phyloP scores from a whole-genome alignment of 1,140 invertebrate species.

The Psix sp. region DNA sequence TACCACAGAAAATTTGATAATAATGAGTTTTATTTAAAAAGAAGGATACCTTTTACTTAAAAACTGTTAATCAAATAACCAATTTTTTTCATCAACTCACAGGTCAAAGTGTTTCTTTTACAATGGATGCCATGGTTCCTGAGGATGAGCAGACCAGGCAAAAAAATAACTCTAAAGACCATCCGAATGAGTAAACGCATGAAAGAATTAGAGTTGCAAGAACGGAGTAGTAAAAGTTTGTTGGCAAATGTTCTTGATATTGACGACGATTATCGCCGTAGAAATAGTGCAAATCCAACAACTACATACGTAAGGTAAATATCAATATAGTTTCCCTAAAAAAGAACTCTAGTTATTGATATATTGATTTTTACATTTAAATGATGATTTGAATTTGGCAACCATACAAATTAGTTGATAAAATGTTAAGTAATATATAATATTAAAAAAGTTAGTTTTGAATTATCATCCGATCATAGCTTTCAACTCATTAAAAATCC shows the following conservation, averaged over 20 bases:
- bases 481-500: background rate
- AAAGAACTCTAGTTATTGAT: background rate
- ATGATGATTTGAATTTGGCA: too few relatives aligned
- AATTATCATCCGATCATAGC: too few relatives aligned
- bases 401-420: too few relatives aligned
- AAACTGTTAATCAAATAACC: too few relatives aligned
- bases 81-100: constrained; percentile 14
- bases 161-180: constrained; percentile 93
- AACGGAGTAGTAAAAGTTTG: constrained; percentile 93
- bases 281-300: constrained; percentile 67
- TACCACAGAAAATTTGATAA: too few relatives aligned
- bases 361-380: too few relatives aligned
- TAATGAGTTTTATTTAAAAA: too few relatives aligned
- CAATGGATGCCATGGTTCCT: constrained; percentile 98
- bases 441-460: too few relatives aligned
- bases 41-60: too few relatives aligned
- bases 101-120: constrained; percentile 95
- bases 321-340: background rate
- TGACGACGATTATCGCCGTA: constrained; percentile 93
- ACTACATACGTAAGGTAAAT: constrained; percentile 70
- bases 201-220: constrained; percentile 93
- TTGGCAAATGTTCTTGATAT: constrained; percentile 96
- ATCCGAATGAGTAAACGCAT: constrained; percentile 91
- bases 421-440: too few relatives aligned
- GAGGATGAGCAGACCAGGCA: constrained; percentile 94